A percentile compares a stretch with the other conserved stretches of the same genome.
phyloP scores from a whole-genome alignment of 2,888 invertebrate species.

The Chydorus sphaericus region DNA sequence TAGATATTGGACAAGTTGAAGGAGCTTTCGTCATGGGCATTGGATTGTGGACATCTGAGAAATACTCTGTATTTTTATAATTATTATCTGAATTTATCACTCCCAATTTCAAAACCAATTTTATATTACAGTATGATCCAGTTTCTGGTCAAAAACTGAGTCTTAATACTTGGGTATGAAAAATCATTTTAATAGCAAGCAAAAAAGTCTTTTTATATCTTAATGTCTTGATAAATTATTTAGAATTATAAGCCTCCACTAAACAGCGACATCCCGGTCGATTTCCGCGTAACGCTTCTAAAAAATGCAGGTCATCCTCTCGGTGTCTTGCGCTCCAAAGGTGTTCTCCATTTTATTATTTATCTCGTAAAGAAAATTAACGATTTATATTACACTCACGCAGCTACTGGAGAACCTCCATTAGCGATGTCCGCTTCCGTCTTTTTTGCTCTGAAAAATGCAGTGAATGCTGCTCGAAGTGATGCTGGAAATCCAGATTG shows the following conservation, averaged over 20 bases:
- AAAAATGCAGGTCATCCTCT: constrained; percentile 15
- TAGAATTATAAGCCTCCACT: constrained; percentile 21
- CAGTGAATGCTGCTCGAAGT: constrained; percentile 46
- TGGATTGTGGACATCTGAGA: constrained; percentile 29
- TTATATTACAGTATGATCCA: constrained; percentile 22
- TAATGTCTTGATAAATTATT: no score
- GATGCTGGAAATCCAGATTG: constrained; percentile 46
- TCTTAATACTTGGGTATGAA: constrained; percentile 24
- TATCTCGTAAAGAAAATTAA: not conserved
- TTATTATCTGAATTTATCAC: not conserved
- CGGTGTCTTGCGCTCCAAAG: constrained; percentile 21
- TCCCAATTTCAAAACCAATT: not conserved
- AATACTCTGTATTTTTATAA: constrained; percentile 20
- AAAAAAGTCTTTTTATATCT: not conserved
- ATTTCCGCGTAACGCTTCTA: constrained; percentile 18
- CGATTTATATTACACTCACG: no score
- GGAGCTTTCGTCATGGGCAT: constrained; percentile 33
- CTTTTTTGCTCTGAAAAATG: constrained; percentile 50
- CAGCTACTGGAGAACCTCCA: constrained; percentile 42
- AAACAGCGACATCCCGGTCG: constrained; percentile 19
- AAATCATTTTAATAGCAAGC: not conserved
- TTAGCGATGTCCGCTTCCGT: constrained; percentile 33
- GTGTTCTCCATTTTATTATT: not conserved
- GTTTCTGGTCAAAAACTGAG: constrained; percentile 28
- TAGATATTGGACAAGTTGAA: constrained; percentile 32